phyloP scores from a whole-genome alignment of 2,113 vertebrate genomes.

The Neofelis nebulosa region DNA sequence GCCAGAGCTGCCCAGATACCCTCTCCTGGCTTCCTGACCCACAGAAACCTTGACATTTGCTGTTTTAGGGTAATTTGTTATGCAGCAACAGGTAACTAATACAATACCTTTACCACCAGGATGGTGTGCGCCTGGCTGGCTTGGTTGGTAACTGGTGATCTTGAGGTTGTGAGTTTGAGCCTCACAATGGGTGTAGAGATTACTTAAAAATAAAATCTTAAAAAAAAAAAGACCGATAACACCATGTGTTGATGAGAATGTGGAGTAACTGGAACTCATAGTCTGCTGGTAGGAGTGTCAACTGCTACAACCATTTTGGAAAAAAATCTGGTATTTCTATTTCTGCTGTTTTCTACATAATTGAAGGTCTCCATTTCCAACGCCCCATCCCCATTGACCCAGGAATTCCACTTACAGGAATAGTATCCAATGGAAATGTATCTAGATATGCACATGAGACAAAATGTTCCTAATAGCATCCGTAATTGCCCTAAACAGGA shows the following conservation, averaged over 20 bases:
- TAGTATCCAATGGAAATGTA: background rate
- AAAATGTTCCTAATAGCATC: background rate
- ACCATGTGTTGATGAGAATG: background rate
- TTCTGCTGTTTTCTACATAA: constrained; percentile 16
- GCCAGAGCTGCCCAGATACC: background rate
- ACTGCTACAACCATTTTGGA: background rate
- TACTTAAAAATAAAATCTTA: too few relatives aligned
- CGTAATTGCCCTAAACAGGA: background rate
- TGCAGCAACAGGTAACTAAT: background rate
- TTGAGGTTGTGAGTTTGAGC: too few relatives aligned
- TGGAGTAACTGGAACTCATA: background rate
- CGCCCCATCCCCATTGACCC: background rate
- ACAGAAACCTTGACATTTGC: background rate
- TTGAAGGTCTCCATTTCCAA: background rate
- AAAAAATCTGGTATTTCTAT: background rate
- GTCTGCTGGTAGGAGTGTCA: background rate
- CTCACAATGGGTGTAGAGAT: too few relatives aligned
- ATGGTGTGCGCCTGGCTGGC: background rate
- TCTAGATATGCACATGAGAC: background rate
- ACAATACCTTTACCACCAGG: background rate
- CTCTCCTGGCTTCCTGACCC: background rate
- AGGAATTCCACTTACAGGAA: background rate
- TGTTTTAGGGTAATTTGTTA: background rate
- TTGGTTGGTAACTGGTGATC: too few relatives aligned
- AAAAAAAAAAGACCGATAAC: background rate